These are phyloP conservation scores for Galerucella pusilla DNA, from an alignment of 2,888 invertebrate species.

Conservation along the genomic window DNA sequence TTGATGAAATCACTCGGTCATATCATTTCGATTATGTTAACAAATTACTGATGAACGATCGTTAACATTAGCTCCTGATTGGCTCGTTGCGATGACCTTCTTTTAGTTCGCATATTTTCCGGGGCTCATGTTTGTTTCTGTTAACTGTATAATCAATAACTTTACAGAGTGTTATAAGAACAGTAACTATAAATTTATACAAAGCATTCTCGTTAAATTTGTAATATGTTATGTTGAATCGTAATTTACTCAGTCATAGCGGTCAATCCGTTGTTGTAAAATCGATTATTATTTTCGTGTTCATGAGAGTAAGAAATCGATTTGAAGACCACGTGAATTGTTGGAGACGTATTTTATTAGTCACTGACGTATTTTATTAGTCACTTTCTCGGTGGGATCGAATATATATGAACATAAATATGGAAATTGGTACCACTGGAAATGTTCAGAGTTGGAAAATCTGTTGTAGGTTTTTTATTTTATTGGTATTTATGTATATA, in stretches of 20 bases:
- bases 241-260: conserved; percentile 36
- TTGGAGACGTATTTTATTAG: not conserved
- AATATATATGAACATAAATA: not conserved
- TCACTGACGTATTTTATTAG: conserved; percentile 1
- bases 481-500: no score
- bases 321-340: conserved; percentile 19
- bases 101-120: no score
- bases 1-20: no score
- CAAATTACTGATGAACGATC: no score
- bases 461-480: no score
- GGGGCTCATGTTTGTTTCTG: no score
- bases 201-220: conserved; percentile 45
- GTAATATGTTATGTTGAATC: conserved; percentile 48
- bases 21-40: no score
- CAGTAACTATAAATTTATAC: conserved; percentile 34
- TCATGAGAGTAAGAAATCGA: conserved; percentile 41
- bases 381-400: not conserved
- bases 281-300: conserved; percentile 42
- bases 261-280: conserved; percentile 38
- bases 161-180: no score
- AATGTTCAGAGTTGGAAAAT: no score
- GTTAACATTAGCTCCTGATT: no score
- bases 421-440: not conserved
- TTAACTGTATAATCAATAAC: no score
- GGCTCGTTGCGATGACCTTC: no score